Evolutionary conservation across 2,113 vertebrate genomes (phyloP).

Genomic region (Atrichornis clamosus): DNA sequence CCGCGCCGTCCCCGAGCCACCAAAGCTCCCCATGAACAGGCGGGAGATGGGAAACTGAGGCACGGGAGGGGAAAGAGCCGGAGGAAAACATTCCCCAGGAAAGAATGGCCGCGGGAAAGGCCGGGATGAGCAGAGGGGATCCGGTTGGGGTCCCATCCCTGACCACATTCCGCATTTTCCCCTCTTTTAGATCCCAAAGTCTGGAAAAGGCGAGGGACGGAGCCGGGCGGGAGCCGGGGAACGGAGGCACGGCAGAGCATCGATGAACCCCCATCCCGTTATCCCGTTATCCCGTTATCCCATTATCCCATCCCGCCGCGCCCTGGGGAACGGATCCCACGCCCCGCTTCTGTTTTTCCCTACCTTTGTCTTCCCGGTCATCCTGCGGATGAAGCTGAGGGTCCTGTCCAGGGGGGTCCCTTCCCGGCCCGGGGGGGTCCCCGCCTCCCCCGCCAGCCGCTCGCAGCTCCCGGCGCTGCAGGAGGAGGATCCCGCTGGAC

Average conservation of each 20-base stretch:
- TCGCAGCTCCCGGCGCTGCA: conserved; percentile 55
- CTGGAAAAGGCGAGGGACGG: background rate
- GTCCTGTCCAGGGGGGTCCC: conserved; percentile 70
- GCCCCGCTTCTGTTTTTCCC: background rate
- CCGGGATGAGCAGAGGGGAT: background rate
- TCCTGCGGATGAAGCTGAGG: conserved; percentile 78
- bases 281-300: background rate
- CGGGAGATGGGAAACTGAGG: background rate
- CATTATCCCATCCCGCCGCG: background rate
- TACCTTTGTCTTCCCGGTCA: conserved; percentile 80
- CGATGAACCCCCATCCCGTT: background rate
- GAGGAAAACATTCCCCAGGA: background rate
- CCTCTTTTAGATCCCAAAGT: too few species aligned
- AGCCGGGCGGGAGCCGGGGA: background rate
- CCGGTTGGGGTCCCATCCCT: background rate
- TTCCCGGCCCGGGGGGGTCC: conserved; percentile 10
- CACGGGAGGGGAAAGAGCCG: background rate
- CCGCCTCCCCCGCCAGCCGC: conserved; percentile 55
- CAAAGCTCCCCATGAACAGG: too few species aligned
- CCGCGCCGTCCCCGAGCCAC: background rate
- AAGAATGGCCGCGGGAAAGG: background rate
- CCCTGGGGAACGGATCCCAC: background rate
- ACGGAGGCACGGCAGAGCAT: background rate
- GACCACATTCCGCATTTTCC: fast-evolving
- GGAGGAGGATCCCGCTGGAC: background rate